Conservation (phyloP, 2,797 vertebrate genomes). For the Crypturellus tataupa region DNA sequence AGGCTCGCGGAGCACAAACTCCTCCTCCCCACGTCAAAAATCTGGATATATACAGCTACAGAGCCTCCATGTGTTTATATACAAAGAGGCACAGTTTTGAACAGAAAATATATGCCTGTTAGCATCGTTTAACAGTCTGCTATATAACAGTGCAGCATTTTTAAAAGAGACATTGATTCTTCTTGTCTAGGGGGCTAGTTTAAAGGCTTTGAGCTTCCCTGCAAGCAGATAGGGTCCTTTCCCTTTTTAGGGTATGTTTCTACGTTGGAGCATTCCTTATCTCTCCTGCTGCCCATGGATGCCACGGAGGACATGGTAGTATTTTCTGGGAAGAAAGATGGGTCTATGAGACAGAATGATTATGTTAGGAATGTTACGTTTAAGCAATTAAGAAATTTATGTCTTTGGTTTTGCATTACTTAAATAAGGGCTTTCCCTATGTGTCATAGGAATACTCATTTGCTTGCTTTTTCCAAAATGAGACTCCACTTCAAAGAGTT, state of each 20-base stretch:
- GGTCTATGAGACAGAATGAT: neutral
- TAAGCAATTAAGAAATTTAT: neutral
- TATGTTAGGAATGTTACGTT: neutral
- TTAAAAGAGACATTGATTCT: constrained; percentile 47
- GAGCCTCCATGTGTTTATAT: constrained; percentile 55
- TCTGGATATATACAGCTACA: constrained; percentile 59
- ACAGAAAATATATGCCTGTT: constrained; percentile 52
- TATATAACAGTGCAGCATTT: constrained; percentile 8
- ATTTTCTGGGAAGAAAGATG: neutral
- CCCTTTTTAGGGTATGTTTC: constrained; percentile 76
- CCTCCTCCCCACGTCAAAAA: constrained; percentile 41
- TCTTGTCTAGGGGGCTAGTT: constrained; percentile 38
- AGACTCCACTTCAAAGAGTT: neutral
- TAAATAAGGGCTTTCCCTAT: neutral
- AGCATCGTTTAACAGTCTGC: constrained; percentile 42
- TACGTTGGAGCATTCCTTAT: constrained; percentile 52
- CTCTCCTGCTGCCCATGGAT: neutral
- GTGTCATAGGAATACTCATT: neutral
- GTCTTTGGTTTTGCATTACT: neutral
- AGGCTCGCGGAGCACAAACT: constrained; percentile 23
- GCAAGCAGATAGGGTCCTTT: constrained; percentile 66
- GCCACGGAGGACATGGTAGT: neutral
- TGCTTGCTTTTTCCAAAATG: neutral
- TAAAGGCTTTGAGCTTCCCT: constrained; percentile 41
- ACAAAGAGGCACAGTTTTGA: constrained; percentile 43